Conservation (phyloP, 2,113 vertebrate species). For the Dicentrarchus labrax region DNA sequence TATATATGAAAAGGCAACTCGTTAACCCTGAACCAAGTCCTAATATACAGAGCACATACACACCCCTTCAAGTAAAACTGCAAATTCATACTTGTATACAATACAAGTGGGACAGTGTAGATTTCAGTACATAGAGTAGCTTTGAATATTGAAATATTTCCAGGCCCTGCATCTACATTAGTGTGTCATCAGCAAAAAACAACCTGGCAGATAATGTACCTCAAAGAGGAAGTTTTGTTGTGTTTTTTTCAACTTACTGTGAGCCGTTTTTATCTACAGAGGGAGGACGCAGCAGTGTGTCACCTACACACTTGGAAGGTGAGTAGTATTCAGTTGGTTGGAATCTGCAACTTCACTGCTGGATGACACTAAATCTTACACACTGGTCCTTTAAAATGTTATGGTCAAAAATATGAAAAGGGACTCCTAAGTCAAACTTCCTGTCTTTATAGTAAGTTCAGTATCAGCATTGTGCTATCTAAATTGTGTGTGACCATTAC, state of each 20-base stretch:
- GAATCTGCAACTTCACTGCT: too few species aligned
- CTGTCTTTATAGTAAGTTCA: background rate
- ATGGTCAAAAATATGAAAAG: background rate
- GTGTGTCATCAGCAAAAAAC: slow-evolving; percentile 5
- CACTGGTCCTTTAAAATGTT: background rate
- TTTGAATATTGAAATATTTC: background rate
- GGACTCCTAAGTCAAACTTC: background rate
- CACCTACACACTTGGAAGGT: too few species aligned
- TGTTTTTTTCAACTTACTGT: too few species aligned
- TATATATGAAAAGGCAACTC: background rate
- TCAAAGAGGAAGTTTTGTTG: background rate
- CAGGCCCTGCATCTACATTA: background rate
- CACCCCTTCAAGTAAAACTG: background rate
- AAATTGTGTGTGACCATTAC: background rate
- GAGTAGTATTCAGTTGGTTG: too few species aligned
- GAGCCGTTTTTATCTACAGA: too few species aligned
- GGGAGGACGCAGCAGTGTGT: too few species aligned
- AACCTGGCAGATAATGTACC: background rate
- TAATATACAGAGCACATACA: background rate
- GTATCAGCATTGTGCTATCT: background rate
- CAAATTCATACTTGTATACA: too few species aligned
- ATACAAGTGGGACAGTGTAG: too few species aligned
- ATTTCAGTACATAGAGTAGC: background rate
- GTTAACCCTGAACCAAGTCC: background rate
- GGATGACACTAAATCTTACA: too few species aligned